Base-by-base conservation (phyloP, 2,888 invertebrate genomes). In the Mallateleia sp. region DNA sequence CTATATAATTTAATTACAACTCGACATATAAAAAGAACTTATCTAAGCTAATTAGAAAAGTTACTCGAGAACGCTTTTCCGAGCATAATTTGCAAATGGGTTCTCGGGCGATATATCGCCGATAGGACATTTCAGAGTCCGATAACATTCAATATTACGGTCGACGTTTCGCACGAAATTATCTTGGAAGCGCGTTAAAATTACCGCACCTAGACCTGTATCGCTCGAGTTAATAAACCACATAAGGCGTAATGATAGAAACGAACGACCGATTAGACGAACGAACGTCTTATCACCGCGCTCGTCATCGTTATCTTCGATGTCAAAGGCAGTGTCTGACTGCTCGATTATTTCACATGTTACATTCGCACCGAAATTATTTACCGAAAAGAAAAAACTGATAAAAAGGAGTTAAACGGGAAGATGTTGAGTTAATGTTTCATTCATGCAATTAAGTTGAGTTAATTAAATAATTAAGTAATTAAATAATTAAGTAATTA, bases 231-330 rank as follows among this genome's bases (percentile, higher is more conserved):
- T 62, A 78, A 83, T 82, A 83, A 64, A 78, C 58, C 54, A 64
- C 66, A 72, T 71, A 38, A 56, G 64, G 45, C 50, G 47, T 77
- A 77, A 83, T 66, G 77, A 62, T 28, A 64, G 54, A 83, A 82
- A 83, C 45, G 71, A 71, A 71, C 64, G 77, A 77, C 77, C 71
- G 83, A 83, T 83, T 83, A 69, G 52, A 47, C 50, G 52, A 80
- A 45, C n/a, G 56, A 34, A 5, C 11, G 38, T 28, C 54, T 83
- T 83, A 83, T 83, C 82, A 60, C 45, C 1, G 32, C 22, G 50
- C 28, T 67, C 58, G 82, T 75, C 66, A 47, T 74, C 60, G 42
- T 75, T 82, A 82, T 82, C 82, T 60, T 32, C 24, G 52, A 28
- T 75, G 82, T 67, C 75, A 82, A 75, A 67, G 47, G 18, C 25